These are phyloP conservation scores for Amazona guildingii DNA, from an alignment of 2,113 vertebrate genomes.

Conservation along the genomic window DNA sequence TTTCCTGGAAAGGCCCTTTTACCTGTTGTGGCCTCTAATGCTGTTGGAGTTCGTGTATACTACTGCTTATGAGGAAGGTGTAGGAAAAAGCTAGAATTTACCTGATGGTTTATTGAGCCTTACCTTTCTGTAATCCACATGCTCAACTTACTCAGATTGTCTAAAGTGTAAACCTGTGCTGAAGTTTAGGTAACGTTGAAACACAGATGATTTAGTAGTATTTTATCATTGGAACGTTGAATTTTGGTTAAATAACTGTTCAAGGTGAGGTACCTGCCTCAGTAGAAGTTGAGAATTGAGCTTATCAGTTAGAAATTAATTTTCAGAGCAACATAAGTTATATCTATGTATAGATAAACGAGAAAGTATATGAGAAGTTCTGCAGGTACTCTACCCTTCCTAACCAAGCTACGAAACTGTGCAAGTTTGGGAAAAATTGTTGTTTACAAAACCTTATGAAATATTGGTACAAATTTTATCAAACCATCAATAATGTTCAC, in stretches of 20 bases:
- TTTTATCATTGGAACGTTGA: neutral
- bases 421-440: neutral
- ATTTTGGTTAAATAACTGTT: neutral
- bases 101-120: neutral
- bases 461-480: neutral
- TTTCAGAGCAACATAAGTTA: neutral
- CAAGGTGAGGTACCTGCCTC: neutral
- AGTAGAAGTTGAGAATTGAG: neutral
- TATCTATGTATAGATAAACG: neutral
- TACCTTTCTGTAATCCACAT: neutral
- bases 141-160: neutral
- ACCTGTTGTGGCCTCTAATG: neutral
- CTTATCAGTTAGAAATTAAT: neutral
- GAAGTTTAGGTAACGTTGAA: neutral
- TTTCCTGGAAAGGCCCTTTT: neutral
- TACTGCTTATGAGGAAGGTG: neutral
- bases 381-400: neutral
- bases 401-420: neutral
- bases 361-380: neutral
- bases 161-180: neutral
- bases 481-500: neutral
- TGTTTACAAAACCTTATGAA: neutral
- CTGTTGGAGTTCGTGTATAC: neutral
- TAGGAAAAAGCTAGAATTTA: neutral
- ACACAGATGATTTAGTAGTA: neutral